A percentile compares a stretch with the other conserved stretches of the same genome.
phyloP scores from a whole-genome alignment of 2,888 invertebrate species.

The Tinea semifulvella region DNA sequence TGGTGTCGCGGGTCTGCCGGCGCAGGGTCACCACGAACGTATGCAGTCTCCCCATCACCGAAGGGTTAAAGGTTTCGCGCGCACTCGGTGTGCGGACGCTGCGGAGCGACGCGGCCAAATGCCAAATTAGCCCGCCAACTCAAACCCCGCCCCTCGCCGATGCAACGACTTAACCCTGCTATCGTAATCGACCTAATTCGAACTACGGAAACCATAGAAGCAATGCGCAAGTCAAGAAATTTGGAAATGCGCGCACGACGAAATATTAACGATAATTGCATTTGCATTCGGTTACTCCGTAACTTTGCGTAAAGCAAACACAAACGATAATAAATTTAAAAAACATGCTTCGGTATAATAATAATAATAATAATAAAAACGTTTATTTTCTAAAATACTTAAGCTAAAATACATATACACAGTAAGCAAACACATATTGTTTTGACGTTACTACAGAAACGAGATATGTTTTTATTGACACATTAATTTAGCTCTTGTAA shows the following conservation, averaged over 20 bases:
- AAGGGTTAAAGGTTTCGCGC: slow-evolving; percentile 20
- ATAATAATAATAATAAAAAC: too few relatives aligned
- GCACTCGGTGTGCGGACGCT: slow-evolving; percentile 41
- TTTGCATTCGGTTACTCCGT: too few relatives aligned
- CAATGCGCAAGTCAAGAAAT: slow-evolving; percentile 15
- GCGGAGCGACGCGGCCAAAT: slow-evolving; percentile 54
- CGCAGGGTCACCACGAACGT: slow-evolving; percentile 78
- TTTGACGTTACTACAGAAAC: too few relatives aligned
- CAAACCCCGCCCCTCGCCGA: slow-evolving; percentile 23
- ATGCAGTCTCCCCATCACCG: slow-evolving; percentile 73
- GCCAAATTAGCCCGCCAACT: slow-evolving; percentile 48
- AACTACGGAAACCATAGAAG: slow-evolving; percentile 44
- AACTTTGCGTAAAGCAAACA: too few relatives aligned
- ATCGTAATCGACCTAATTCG: slow-evolving; percentile 52
- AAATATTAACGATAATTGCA: background rate
- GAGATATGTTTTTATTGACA: too few relatives aligned
- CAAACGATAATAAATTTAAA: too few relatives aligned
- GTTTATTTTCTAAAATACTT: too few relatives aligned
- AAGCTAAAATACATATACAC: too few relatives aligned
- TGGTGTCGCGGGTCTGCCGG: slow-evolving; percentile 74
- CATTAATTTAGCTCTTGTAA: too few relatives aligned
- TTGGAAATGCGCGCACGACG: slow-evolving; percentile 7
- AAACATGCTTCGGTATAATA: too few relatives aligned
- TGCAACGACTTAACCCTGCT: slow-evolving; percentile 37
- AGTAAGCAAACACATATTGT: too few relatives aligned